phyloP scores from a whole-genome alignment of 2,113 vertebrate species.

The Podarcis muralis region DNA sequence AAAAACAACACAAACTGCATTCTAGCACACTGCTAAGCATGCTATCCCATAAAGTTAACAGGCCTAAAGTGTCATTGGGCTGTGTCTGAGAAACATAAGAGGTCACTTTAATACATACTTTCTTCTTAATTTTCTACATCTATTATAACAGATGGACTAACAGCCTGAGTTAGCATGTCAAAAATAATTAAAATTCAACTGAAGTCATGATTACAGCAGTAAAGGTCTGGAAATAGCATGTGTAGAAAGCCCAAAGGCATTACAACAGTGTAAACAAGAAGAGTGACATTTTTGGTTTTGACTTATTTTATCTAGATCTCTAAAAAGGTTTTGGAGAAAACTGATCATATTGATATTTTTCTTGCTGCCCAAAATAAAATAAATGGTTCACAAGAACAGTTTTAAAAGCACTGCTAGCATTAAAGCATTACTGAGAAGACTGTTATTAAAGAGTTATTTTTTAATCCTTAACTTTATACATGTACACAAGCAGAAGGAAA shows the following conservation, averaged over 20 bases:
- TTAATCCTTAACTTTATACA: background rate
- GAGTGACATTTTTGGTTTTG: background rate
- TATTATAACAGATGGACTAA: constrained; percentile 19
- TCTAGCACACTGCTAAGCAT: background rate
- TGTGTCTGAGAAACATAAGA: background rate
- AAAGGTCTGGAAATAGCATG: constrained; percentile 14
- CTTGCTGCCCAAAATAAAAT: background rate
- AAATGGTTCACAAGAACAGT: background rate
- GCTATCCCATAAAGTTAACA: background rate
- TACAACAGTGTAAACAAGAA: background rate
- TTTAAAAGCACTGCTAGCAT: background rate
- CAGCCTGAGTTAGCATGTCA: constrained; percentile 10
- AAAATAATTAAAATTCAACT: constrained; percentile 28
- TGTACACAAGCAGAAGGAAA: background rate
- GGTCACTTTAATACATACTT: background rate
- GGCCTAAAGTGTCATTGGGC: background rate
- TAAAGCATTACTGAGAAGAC: background rate
- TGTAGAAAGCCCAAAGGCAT: constrained; percentile 14
- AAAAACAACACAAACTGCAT: background rate
- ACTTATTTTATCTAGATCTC: background rate
- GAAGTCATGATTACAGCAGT: constrained; percentile 8
- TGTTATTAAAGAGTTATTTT: background rate
- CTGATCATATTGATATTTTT: background rate
- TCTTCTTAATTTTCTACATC: background rate
- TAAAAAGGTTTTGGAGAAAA: background rate